phyloP scores from a whole-genome alignment of 2,888 invertebrate genomes.

The Slavum lentiscoides region DNA sequence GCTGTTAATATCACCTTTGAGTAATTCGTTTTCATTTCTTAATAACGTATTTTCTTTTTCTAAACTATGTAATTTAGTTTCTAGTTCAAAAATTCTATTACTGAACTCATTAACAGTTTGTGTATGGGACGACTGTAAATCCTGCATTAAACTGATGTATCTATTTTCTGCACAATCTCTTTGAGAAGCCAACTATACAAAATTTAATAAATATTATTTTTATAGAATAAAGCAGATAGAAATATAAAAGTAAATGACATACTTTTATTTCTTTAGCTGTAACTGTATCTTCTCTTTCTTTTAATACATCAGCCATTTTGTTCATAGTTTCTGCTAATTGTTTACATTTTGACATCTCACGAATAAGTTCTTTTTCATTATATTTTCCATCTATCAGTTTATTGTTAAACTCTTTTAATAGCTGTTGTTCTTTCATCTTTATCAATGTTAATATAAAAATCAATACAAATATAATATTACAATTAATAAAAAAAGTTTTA shows the following conservation, averaged over 20 bases:
- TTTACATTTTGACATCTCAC: conserved; percentile 25
- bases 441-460: conserved; percentile 4
- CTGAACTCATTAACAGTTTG: conserved; percentile 2
- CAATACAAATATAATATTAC: background rate
- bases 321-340: conserved; percentile 12
- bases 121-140: background rate
- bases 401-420: conserved; percentile 33
- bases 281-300: conserved; percentile 16
- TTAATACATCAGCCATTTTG: conserved; percentile 16
- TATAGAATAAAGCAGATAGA: background rate
- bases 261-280: conserved; percentile 35
- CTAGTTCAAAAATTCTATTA: conserved; percentile 12
- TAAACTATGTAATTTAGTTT: conserved; percentile 11
- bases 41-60: conserved; percentile 18
- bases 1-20: conserved; percentile 3
- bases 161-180: conserved; percentile 3
- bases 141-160: conserved; percentile 11
- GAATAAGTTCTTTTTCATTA: conserved; percentile 31
- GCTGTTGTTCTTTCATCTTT: conserved; percentile 27
- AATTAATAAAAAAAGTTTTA: background rate
- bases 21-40: conserved; percentile 21
- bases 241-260: background rate
- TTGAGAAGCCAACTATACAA: conserved; percentile 6
- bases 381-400: conserved; percentile 18
- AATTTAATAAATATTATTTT: background rate